phyloP scores from a whole-genome alignment of 2,888 invertebrate species.

The Schizotus pectinicornis region DNA sequence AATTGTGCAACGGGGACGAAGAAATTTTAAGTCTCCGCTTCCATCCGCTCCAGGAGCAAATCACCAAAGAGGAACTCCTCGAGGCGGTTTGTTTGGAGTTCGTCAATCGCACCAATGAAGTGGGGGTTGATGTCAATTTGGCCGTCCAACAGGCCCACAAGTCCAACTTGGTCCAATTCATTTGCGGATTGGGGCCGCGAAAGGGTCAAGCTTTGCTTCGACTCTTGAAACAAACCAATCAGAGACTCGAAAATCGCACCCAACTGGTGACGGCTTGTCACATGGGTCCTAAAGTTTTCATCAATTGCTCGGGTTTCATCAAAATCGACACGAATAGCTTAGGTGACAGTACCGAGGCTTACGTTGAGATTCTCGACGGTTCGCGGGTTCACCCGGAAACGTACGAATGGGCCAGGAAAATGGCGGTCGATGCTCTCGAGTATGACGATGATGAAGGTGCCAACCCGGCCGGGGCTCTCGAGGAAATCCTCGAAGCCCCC shows the following conservation, averaged over 20 bases:
- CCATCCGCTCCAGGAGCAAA: constrained; percentile 83
- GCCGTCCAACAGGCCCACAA: constrained; percentile 90
- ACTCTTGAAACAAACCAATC: constrained; percentile 88
- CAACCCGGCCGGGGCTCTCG: constrained; percentile 95
- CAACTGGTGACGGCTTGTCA: constrained; percentile 95
- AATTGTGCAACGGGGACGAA: constrained; percentile 94
- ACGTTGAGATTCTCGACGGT: constrained; percentile 95
- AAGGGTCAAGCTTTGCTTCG: constrained; percentile 89
- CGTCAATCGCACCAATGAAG: constrained; percentile 96
- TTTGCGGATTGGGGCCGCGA: constrained; percentile 95
- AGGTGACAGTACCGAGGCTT: constrained; percentile 92
- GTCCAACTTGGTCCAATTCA: constrained; percentile 90
- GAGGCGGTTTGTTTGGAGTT: constrained; percentile 88
- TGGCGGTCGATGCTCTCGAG: constrained; percentile 99
- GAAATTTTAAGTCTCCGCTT: constrained; percentile 94
- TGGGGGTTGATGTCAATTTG: constrained; percentile 95
- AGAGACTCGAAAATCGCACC: constrained; percentile 90
- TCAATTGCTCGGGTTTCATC: constrained; percentile 98
- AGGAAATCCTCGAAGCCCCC: constrained; percentile 95
- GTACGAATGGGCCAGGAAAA: constrained; percentile 99
- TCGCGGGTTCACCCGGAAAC: constrained; percentile 99
- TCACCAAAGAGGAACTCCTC: constrained; percentile 83
- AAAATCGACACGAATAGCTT: constrained; percentile 97
- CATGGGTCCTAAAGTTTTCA: constrained; percentile 94
- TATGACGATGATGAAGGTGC: constrained; percentile 97